phyloP scores from a whole-genome alignment of 2,113 vertebrate genomes.

The Chunga burmeisteri region DNA sequence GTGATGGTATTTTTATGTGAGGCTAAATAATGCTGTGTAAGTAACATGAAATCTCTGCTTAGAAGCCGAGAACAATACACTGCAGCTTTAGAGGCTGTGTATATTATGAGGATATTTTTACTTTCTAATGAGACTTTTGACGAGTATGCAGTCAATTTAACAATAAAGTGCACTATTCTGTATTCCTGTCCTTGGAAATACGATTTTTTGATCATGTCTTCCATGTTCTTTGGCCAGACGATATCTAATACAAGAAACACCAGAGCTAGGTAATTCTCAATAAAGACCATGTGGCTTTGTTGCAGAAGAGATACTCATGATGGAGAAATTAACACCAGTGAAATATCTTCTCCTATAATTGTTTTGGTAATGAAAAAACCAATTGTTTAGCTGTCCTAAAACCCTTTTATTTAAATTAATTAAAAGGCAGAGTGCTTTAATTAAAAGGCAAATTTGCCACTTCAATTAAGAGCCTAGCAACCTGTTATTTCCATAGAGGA shows the following conservation, averaged over 20 bases:
- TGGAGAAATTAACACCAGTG: background rate
- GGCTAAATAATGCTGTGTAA: background rate
- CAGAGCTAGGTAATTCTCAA: background rate
- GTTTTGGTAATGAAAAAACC: background rate
- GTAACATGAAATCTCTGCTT: background rate
- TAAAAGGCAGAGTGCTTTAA: background rate
- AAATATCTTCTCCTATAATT: background rate
- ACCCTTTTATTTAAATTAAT: background rate
- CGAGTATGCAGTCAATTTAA: conserved; percentile 36
- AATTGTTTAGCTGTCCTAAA: background rate
- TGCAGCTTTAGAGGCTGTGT: background rate
- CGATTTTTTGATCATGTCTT: background rate
- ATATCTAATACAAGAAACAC: background rate
- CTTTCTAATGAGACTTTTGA: conserved; percentile 70
- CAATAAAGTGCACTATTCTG: background rate
- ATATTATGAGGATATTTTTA: background rate
- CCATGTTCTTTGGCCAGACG: background rate
- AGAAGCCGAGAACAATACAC: background rate
- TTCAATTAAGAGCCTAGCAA: background rate
- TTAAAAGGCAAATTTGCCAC: background rate
- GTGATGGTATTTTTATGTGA: background rate
- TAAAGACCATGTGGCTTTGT: background rate
- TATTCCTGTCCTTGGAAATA: background rate
- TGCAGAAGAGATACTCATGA: background rate
- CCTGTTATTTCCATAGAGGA: background rate